A percentile compares a stretch with the other conserved stretches of the same genome.
phyloP scores from a whole-genome alignment of 2,113 vertebrate genomes.

The Nycticebus coucang region DNA sequence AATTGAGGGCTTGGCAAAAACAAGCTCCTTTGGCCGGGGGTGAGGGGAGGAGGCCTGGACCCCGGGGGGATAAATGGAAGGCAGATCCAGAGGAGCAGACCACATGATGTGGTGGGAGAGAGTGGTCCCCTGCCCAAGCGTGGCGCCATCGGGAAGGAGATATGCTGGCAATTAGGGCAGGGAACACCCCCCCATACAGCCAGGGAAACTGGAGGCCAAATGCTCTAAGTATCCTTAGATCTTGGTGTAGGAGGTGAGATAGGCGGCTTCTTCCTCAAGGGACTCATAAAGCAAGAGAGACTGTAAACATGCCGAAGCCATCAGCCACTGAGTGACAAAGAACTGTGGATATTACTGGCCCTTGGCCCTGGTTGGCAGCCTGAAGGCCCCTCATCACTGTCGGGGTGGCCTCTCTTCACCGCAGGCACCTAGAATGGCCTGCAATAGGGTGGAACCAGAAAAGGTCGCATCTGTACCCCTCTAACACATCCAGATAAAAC shows the following conservation, averaged over 20 bases:
- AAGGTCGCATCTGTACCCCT: neutral
- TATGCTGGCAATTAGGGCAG: fast-evolving
- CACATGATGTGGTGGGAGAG: fast-evolving
- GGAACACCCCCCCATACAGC: neutral
- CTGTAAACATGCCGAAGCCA: neutral
- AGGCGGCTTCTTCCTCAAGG: neutral
- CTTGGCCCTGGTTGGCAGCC: neutral
- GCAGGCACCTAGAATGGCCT: neutral
- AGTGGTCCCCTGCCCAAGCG: neutral
- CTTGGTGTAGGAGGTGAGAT: neutral
- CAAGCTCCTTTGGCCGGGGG: neutral
- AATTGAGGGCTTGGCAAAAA: neutral
- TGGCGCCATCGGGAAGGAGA: neutral
- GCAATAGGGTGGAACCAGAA: neutral
- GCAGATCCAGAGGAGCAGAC: neutral
- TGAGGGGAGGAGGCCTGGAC: neutral
- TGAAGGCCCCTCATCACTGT: neutral
- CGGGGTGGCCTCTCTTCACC: neutral
- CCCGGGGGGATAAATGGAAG: no score
- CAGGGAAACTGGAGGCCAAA: neutral
- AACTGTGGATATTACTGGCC: fast-evolving
- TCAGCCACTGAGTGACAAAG: neutral
- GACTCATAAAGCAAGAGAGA: neutral
- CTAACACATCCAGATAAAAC: neutral
- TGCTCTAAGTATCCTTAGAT: neutral